Conservation (phyloP, 2,888 invertebrate species). For the Machimus rusticus region DNA sequence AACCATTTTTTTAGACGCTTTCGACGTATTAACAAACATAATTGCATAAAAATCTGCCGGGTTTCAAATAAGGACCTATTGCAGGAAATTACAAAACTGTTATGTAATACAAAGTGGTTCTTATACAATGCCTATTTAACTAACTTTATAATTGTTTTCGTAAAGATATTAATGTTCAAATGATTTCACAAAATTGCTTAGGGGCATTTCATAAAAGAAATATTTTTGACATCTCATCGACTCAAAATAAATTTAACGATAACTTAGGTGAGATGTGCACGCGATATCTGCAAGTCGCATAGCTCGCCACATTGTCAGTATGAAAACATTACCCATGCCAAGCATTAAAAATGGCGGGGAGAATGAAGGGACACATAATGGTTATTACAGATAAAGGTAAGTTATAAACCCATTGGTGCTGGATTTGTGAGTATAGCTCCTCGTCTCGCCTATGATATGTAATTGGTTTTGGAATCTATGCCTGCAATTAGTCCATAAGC, state of each 20-base stretch:
- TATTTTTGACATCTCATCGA: slow-evolving; percentile 34
- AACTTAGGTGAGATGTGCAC: slow-evolving; percentile 38
- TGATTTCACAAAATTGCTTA: background rate
- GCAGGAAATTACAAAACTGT: too few species aligned
- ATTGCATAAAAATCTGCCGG: too few species aligned
- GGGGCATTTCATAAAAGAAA: slow-evolving; percentile 21
- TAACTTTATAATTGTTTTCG: background rate
- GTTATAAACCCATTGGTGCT: slow-evolving; percentile 10
- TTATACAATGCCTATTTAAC: background rate
- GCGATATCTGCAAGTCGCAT: background rate
- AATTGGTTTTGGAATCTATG: background rate
- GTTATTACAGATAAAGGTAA: slow-evolving; percentile 24
- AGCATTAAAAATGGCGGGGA: background rate
- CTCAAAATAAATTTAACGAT: background rate
- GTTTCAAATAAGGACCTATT: too few species aligned
- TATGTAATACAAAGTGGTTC: background rate
- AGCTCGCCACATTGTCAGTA: background rate
- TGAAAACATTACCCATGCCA: background rate
- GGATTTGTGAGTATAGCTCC: slow-evolving; percentile 13
- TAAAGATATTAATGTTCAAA: background rate
- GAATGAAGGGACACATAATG: slow-evolving; percentile 35
- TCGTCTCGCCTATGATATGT: background rate
- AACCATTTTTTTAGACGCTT: too few species aligned
- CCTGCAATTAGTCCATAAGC: background rate
- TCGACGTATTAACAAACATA: too few species aligned